Evolutionary conservation across 1,140 invertebrate species (phyloP).

Genomic region (silkworm (Bombyx mori)): ASM3026992v2 NC_085132.1:9773001-9773500

Average conservation of each 20-base stretch:
- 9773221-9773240: slow-evolving; percentile 51
- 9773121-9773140: slow-evolving; percentile 48
- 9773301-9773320: slow-evolving; percentile 19
- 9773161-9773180: slow-evolving; percentile 40
- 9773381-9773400: slow-evolving; percentile 46
- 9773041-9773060: slow-evolving; percentile 23
- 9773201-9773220: slow-evolving; percentile 42
- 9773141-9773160: slow-evolving; percentile 31
- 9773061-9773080: slow-evolving; percentile 24
- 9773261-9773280: slow-evolving; percentile 30
- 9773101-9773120: slow-evolving; percentile 7
- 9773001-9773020: slow-evolving; percentile 62
- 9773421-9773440: slow-evolving; percentile 43
- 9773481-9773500: too few species aligned
- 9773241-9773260: slow-evolving; percentile 41
- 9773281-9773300: slow-evolving; percentile 58
- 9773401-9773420: slow-evolving; percentile 60
- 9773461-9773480: too few species aligned
- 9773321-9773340: slow-evolving; percentile 36
- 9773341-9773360: slow-evolving; percentile 42
- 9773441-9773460: too few species aligned
- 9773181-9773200: slow-evolving; percentile 31
- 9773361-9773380: slow-evolving; percentile 49
- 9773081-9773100: slow-evolving; percentile 8
- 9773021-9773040: slow-evolving; percentile 46